phyloP scores from a whole-genome alignment of 2,113 vertebrate genomes.

The Bubo blakistoni region DNA sequence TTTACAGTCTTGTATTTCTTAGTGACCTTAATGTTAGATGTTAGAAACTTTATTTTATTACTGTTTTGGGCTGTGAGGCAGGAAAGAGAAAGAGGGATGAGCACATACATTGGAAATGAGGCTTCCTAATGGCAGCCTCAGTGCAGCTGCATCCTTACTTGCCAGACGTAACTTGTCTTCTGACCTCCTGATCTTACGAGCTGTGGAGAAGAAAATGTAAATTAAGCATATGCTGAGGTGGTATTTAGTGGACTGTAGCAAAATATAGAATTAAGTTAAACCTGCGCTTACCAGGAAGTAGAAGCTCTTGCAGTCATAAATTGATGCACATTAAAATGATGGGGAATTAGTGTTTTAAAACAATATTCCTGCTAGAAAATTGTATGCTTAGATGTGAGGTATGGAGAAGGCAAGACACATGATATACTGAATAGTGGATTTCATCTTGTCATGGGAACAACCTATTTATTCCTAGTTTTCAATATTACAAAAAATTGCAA shows the following conservation, averaged over 20 bases:
- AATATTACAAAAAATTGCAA: background rate
- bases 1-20: background rate
- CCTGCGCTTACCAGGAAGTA: background rate
- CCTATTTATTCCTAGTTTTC: slow-evolving; percentile 41
- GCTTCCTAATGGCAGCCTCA: background rate
- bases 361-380: background rate
- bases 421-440: background rate
- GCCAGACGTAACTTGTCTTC: background rate
- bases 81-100: background rate
- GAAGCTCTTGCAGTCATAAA: slow-evolving; percentile 1
- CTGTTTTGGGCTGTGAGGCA: background rate
- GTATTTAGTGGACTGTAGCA: background rate
- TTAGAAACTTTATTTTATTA: background rate
- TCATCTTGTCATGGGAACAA: background rate
- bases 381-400: background rate
- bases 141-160: background rate
- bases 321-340: background rate
- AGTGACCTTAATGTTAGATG: background rate
- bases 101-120: background rate
- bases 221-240: background rate
- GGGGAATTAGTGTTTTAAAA: background rate
- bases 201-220: background rate
- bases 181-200: background rate
- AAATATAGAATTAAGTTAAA: background rate
- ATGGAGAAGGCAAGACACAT: background rate